phyloP scores from a whole-genome alignment of 2,888 invertebrate genomes.

The Tachina fera region DNA sequence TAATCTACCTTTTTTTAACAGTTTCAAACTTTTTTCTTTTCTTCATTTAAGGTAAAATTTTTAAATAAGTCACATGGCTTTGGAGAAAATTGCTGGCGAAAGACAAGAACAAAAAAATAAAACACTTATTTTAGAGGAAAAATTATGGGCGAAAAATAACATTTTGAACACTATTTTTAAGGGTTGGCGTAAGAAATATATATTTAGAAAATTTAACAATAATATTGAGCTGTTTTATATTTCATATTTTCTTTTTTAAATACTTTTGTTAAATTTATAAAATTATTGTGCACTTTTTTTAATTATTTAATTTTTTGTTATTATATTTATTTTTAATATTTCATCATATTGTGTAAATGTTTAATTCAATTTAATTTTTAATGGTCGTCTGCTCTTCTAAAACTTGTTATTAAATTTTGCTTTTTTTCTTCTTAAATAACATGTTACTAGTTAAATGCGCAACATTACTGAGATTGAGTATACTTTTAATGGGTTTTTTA shows the following conservation, averaged over 20 bases:
- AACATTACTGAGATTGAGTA: too few relatives aligned
- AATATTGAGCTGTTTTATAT: not conserved
- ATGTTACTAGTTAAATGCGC: too few relatives aligned
- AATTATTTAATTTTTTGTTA: not conserved
- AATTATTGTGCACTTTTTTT: not conserved
- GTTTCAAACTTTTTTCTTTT: slow-evolving; percentile 57
- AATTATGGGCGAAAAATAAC: not conserved
- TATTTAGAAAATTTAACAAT: slow-evolving; percentile 5
- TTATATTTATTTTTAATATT: not conserved
- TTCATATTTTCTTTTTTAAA: too few relatives aligned
- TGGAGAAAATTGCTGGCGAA: slow-evolving; percentile 5
- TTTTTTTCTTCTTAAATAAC: too few relatives aligned
- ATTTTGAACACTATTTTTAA: not conserved
- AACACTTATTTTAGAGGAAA: not conserved
- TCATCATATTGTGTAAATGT: not conserved
- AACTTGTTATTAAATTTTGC: too few relatives aligned
- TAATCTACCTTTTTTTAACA: slow-evolving; percentile 4
- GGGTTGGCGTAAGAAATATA: not conserved
- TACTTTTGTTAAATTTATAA: not conserved
- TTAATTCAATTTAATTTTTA: too few relatives aligned
- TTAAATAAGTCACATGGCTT: slow-evolving; percentile 69
- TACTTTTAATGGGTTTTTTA: too few relatives aligned
- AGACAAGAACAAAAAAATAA: slow-evolving; percentile 7
- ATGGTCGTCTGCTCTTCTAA: too few relatives aligned
- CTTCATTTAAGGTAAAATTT: slow-evolving; percentile 50